Evolutionary conservation across 92 coral and sea anemone species (phyloP).

Genomic region (Heliopora coerulea): DNA sequence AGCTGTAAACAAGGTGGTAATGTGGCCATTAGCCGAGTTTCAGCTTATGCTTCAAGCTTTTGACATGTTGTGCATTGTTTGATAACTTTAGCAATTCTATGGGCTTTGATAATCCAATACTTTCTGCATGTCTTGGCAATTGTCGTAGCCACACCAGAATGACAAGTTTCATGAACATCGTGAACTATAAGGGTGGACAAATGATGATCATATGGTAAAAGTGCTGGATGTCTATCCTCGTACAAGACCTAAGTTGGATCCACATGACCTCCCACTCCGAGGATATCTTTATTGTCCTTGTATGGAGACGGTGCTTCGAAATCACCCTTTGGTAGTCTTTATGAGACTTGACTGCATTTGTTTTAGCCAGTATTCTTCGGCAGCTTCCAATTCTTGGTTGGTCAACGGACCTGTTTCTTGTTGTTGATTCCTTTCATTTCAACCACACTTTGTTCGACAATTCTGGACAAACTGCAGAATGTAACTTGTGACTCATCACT

Average conservation of each 20-base stretch:
- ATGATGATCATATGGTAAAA: constrained; percentile 54
- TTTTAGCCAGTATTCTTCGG: constrained; percentile 43
- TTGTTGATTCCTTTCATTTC: neutral
- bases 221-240: constrained; percentile 45
- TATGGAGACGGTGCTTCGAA: constrained; percentile 44
- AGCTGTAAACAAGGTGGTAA: constrained; percentile 51
- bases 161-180: constrained; percentile 53
- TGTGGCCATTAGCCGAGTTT: constrained; percentile 52
- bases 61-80: constrained; percentile 45
- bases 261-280: constrained; percentile 65
- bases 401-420: constrained; percentile 29
- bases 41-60: constrained; percentile 32
- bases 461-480: constrained; percentile 6
- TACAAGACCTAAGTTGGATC: constrained; percentile 56
- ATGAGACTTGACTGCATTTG: constrained; percentile 36
- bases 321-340: constrained; percentile 40
- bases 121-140: constrained; percentile 48
- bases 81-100: constrained; percentile 52
- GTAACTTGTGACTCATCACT: constrained; percentile 16
- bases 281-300: constrained; percentile 51
- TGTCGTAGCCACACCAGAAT: constrained; percentile 54
- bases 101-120: constrained; percentile 56
- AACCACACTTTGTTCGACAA: constrained; percentile 6
- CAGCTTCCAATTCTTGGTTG: constrained; percentile 27
- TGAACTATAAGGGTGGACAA: constrained; percentile 55